phyloP scores from a whole-genome alignment of 2,113 vertebrate genomes.

The Myotis davidii region DNA sequence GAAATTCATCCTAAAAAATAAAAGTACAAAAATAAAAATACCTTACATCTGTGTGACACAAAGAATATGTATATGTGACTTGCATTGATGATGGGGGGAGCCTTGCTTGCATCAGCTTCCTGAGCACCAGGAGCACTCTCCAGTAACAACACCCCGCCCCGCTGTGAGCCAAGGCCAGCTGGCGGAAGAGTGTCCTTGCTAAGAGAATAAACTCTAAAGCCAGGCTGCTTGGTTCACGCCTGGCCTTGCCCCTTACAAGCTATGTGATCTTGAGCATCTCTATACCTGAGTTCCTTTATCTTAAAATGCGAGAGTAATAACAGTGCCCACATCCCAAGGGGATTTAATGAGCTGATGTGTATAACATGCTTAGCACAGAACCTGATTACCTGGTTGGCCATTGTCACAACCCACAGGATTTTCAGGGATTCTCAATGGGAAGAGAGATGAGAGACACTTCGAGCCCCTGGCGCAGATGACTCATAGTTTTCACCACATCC shows the following conservation, averaged over 20 bases:
- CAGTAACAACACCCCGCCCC: not conserved
- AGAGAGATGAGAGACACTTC: not conserved
- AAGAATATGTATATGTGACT: not conserved
- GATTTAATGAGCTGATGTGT: not conserved
- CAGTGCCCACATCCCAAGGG: not conserved
- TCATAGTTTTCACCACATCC: too few relatives aligned
- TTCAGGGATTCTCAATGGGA: not conserved
- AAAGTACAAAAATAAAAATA: not conserved
- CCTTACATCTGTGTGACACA: not conserved
- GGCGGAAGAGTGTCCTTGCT: not conserved
- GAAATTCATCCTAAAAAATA: not conserved
- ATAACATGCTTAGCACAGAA: not conserved
- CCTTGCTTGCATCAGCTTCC: not conserved
- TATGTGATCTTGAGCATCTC: not conserved
- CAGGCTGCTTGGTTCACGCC: not conserved
- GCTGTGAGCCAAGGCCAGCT: not conserved
- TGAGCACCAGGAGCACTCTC: not conserved
- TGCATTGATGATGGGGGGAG: not conserved
- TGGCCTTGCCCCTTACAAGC: not conserved
- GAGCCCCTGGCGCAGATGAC: not conserved
- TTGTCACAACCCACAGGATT: not conserved
- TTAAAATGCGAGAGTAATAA: not conserved
- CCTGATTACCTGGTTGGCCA: not conserved
- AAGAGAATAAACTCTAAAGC: not conserved
- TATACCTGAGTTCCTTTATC: not conserved